Percentiles rank a stretch among this genome's conserved stretches.
Conservation (phyloP, 2,888 invertebrate species). For the Oeneis ivallda region DNA sequence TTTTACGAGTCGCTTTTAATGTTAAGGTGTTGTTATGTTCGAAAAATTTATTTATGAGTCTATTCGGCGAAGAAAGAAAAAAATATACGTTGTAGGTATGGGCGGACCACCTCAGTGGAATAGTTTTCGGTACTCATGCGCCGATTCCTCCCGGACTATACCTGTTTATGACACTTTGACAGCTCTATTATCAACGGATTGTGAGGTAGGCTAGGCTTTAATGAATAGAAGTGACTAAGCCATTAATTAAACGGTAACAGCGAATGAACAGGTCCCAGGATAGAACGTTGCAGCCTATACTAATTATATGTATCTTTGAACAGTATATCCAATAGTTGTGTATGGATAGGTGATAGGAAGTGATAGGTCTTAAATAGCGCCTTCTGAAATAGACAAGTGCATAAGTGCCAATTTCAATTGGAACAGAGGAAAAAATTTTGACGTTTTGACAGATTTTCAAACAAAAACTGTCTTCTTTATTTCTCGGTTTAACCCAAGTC, state of each 20-base stretch:
- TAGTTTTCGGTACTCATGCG: too few relatives aligned
- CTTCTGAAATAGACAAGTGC: not conserved
- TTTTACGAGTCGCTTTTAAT: too few relatives aligned
- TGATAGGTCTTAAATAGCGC: constrained; percentile 8
- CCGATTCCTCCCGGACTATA: too few relatives aligned
- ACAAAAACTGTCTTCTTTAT: too few relatives aligned
- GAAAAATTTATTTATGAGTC: too few relatives aligned
- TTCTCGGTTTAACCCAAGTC: too few relatives aligned
- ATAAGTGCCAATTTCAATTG: not conserved
- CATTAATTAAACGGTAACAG: constrained; percentile 42
- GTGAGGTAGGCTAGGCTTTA: constrained; percentile 41
- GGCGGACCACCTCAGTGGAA: too few relatives aligned
- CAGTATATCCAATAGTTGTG: constrained; percentile 19
- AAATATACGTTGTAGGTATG: too few relatives aligned
- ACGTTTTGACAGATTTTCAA: not conserved
- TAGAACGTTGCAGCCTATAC: constrained; percentile 34
- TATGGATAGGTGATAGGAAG: constrained; percentile 6
- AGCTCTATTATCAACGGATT: constrained; percentile 32
- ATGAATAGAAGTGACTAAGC: constrained; percentile 51
- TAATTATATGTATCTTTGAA: constrained; percentile 13
- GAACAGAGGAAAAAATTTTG: too few relatives aligned
- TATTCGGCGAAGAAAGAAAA: too few relatives aligned
- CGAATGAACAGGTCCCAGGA: constrained; percentile 47
- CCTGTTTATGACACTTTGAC: constrained; percentile 24
- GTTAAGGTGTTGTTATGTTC: too few relatives aligned